Conservation (phyloP, 2,888 invertebrate species). For the Polyommatus iphigenia region DNA sequence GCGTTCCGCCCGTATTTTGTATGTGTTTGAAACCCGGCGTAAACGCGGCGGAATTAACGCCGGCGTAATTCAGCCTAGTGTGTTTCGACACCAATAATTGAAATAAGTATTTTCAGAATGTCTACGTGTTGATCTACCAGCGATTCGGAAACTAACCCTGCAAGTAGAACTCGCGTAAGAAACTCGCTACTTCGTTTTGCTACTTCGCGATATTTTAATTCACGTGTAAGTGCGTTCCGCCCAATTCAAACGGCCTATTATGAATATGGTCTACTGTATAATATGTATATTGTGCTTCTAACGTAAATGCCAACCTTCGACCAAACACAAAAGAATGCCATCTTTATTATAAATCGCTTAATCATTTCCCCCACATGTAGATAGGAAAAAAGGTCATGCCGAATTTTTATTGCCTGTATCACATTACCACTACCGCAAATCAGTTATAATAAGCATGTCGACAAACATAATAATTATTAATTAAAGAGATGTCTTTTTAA, state of each 20-base stretch:
- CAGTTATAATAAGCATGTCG: neutral
- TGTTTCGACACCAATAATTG: too few species aligned
- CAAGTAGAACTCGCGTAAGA: too few species aligned
- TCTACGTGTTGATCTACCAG: too few species aligned
- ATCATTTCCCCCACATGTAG: neutral
- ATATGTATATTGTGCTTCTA: neutral
- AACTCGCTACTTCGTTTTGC: too few species aligned
- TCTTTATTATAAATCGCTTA: conserved; percentile 10
- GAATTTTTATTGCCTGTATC: neutral
- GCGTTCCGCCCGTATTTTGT: too few species aligned
- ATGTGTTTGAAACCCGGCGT: too few species aligned
- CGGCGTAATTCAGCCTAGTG: too few species aligned
- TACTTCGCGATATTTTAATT: too few species aligned
- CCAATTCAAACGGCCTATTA: neutral
- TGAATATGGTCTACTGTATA: neutral
- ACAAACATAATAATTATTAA: neutral
- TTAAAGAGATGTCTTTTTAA: neutral
- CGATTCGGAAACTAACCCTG: too few species aligned
- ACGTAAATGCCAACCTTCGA: conserved; percentile 1
- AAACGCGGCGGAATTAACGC: too few species aligned
- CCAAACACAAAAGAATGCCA: conserved; percentile 18
- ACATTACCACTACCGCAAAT: neutral
- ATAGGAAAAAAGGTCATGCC: neutral
- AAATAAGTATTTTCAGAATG: too few species aligned
- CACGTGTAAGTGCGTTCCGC: too few species aligned